Percentiles rank a stretch among this genome's conserved stretches.
Conservation (phyloP, 2,113 vertebrate genomes). For the Pomatostomus ruficeps region DNA sequence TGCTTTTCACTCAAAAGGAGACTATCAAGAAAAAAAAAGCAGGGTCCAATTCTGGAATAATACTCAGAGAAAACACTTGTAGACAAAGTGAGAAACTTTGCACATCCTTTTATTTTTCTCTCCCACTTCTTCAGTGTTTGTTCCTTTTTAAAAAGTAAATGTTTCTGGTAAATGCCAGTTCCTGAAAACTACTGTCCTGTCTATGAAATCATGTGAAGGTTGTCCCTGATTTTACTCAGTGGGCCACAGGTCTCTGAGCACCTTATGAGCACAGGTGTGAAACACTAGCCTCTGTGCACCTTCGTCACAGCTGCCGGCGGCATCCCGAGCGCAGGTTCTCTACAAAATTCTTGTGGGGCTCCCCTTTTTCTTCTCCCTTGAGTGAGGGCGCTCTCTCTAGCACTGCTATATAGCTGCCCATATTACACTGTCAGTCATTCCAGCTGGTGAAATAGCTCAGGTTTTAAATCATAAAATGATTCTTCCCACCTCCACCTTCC, state of each 20-base stretch:
- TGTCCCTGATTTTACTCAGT: not conserved
- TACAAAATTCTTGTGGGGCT: not conserved
- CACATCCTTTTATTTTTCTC: not conserved
- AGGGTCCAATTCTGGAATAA: not conserved
- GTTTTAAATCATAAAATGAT: not conserved
- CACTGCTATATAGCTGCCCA: rapidly evolving
- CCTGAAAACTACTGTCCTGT: not conserved
- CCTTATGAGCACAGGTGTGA: not conserved
- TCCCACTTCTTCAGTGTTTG: not conserved
- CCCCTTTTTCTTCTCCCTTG: not conserved
- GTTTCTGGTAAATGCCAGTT: not conserved
- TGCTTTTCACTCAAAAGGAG: not conserved
- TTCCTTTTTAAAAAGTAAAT: not conserved
- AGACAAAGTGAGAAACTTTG: not conserved
- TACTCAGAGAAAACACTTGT: not conserved
- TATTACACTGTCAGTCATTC: not conserved
- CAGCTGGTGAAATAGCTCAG: not conserved
- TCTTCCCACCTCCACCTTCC: not conserved
- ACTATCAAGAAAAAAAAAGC: not conserved
- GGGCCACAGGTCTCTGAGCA: not conserved
- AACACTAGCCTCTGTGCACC: not conserved
- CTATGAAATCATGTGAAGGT: not conserved
- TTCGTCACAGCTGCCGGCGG: rapidly evolving
- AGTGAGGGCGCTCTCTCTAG: not conserved
- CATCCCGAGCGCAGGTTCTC: rapidly evolving